Evolutionary conservation across 2,888 invertebrate species (phyloP), one percentile per base, ranked within the genome.

Genomic region (Zygogramma bicolorata): DNA sequence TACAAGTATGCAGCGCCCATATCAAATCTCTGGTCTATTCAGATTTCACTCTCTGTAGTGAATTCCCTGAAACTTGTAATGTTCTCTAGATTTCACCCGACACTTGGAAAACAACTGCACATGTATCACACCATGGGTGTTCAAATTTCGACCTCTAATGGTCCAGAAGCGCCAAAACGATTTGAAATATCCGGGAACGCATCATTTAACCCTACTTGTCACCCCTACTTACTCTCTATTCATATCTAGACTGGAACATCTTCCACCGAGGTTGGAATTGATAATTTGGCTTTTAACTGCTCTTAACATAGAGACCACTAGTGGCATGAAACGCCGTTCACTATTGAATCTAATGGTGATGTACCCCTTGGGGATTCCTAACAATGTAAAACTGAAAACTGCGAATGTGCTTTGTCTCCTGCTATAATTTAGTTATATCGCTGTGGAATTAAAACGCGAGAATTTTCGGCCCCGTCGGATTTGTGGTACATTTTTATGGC

Each of bases 341-440:
- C 1, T 25, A 46, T 53, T 15, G 53, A 53, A 25, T 27, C 53
- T 13, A 27, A 53, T n/a, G 27, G 10, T 27, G 25, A 5, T n/a
- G n/a, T 42, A 27, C 46, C 65, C 61, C 76, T 65, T 70, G 72
- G 70, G 46, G 74, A 63, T 69, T 68, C 68, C 73, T 66, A 76
- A 80, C 80, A 79, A 80, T 78, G 79, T 77, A 72, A 71, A 68
- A 74, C 77, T 69, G 77, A 79, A 75, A 77, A 72, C 53, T 53
- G 53, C 53, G 15, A 53, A 53, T 74, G 71, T 72, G 77, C 68
- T 77, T 77, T 76, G 79, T 77, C 77, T 75, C 74, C 68, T 70
- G 69, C 74, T 73, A 76, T 80, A 79, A 81, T 80, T 78, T 77
- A 76, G 76, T 80, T 80, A 80, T 75, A 73, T 63, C 68, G 72